Base-by-base conservation (phyloP, 1,140 invertebrate species). In the Zaprionus nigranus region DNA sequence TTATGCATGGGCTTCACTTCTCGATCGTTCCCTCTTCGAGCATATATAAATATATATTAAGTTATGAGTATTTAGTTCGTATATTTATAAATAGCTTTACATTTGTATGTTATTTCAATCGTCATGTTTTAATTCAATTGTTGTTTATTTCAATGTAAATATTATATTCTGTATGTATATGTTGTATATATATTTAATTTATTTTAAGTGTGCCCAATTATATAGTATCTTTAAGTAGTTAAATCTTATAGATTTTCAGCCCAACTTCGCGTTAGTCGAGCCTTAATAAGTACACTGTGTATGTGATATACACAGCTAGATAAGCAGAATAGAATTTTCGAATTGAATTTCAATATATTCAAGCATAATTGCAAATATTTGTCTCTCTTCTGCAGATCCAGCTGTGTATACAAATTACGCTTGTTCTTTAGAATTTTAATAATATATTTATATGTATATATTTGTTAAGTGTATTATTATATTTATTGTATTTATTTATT, bases 41-140 rank as follows among this genome's bases (percentile, higher is more conserved):
- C 79, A 90, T n/a, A 75, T 70, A 81, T 77, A 73, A 78, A 67
- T 86, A 67, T 75, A 73, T 69, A 57, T 68, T 56, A 70, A 20
- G 65, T 75, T 70, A 58, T 70, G 60, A 71, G 54, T 75, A 71
- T 75, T 75, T 72, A 53, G 43, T 38, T 60, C 68, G 38, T 66
- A 72, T 60, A 64, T 72, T 71, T 61, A 66, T 66, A 76, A 72
- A 72, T 76, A 76, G 53, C 13, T n/a, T 53, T 72, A 43, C 46
- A 62, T 38, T 53, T 62, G 43, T 46, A 61, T 60, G 40, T 66
- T 59, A 28, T 72, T 65, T 57, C 24, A 40, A 65, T 69, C 57
- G 26, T 59, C 22, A 26, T 54, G 20, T 51, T 51, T 20, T 51
- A 22, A 24, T 51, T 24, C 20, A 51, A 51, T 51, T 51, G n/a